Base-by-base conservation (phyloP, 2,888 invertebrate genomes). In the Agrochola macilenta region DNA sequence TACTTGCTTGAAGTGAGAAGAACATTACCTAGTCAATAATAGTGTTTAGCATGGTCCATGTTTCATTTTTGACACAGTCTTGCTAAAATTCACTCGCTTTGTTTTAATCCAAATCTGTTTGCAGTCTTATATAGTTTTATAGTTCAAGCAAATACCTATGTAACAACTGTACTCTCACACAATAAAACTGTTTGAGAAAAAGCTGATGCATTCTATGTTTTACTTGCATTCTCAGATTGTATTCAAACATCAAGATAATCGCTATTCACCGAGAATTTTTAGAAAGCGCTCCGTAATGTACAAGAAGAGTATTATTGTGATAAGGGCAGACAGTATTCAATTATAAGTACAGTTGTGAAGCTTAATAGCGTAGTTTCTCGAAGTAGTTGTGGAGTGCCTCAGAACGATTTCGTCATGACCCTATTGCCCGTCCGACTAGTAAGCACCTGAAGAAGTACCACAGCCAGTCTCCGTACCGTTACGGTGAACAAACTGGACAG, bases 401-500 rank as follows among this genome's bases (percentile, higher is more conserved):
- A 84, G 88, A 86, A 88, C 83, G 82, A 87, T 90, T 91, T 89
- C 88, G 90, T 90, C 89, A 90, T 90, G 90, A 90, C 89, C 87
- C 88, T 90, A 87, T 89, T 89, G 88, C 89, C 87, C 89, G 89
- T 83, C 82, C 88, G 86, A 88, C 87, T 89, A 88, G 90, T 87
- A 88, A 89, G 88, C 92, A 93, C 91, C 92, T 93, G 93, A 89
- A 89, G 91, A 89, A 84, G 89, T 87, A 89, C 88, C 84, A 89
- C 90, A 93, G 91, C 89, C 89, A 92, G 90, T 92, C 92, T 90
- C 83, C 88, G 90, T 93, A 93, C 93, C 93, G 94, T 93, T 94
- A 93, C 91, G 92, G 89, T 87, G 89, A 90, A 91, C 90, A 92
- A 93, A 93, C 93, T 92, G 90, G 91, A 89, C 88, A 89, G 88